Evolutionary conservation across 2,113 vertebrate genomes (phyloP).

Genomic region (Tautogolabrus adspersus): DNA sequence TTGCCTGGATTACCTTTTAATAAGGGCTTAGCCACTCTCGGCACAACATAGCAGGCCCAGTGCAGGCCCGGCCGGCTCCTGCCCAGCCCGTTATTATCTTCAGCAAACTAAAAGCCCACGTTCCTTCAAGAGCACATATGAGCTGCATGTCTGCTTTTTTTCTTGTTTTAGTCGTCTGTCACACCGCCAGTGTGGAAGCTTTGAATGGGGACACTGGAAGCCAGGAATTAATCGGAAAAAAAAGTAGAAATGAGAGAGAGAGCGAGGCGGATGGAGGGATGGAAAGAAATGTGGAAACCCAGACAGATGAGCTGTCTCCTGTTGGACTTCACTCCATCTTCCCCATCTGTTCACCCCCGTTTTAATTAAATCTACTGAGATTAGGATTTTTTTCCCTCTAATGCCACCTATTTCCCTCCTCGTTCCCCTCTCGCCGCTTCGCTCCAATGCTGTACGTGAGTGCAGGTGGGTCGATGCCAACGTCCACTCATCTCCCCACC

Average conservation of each 20-base stretch:
- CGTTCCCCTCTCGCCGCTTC: conserved; percentile 74
- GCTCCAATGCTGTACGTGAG: conserved; percentile 83
- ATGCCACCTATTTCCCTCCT: conserved; percentile 79
- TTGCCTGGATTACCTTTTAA: conserved; percentile 83
- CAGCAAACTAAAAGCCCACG: conserved; percentile 72
- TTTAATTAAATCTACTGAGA: conserved; percentile 99
- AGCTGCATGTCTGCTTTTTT: conserved; percentile 63
- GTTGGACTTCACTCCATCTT: conserved; percentile 92
- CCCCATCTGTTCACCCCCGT: conserved; percentile 95
- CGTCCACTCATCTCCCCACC: conserved; percentile 91
- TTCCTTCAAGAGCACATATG: conserved; percentile 72
- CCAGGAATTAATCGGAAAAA: conserved; percentile 88
- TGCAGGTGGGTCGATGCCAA: conserved; percentile 85
- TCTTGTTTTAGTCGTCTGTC: conserved; percentile 74
- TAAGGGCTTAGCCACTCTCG: conserved; percentile 78
- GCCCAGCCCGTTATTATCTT: conserved; percentile 71
- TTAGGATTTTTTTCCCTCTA: conserved; percentile 79
- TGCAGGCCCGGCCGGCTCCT: conserved; percentile 34
- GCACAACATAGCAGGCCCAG: conserved; percentile 58
- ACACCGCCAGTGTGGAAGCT: conserved; percentile 83
- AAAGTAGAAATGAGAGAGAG: conserved; percentile 29
- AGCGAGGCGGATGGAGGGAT: conserved; percentile 71
- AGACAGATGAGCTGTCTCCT: conserved; percentile 94
- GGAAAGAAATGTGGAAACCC: conserved; percentile 79
- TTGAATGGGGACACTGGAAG: conserved; percentile 82